Evolutionary conservation across 2,113 vertebrate genomes (phyloP), one percentile per base, ranked within the genome.

Genomic region (Poeciliopsis prolifica): DNA sequence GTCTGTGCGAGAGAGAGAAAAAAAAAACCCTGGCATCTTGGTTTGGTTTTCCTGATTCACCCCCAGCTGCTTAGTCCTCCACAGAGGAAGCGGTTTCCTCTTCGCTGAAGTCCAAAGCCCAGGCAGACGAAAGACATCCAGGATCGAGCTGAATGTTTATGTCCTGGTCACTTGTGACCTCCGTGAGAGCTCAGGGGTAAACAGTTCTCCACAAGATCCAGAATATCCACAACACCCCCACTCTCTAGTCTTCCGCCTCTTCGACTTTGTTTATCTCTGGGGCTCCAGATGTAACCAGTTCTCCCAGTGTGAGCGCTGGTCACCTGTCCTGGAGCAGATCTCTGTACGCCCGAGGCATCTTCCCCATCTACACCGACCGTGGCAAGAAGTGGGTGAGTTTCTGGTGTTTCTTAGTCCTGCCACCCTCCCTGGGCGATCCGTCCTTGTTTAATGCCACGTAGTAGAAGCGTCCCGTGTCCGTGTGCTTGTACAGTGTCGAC

Each of bases 371-470:
- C 93, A 99, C 97, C 0, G 96, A 97, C 82, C 98, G 91, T 68
- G 98, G 98, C 78, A 99, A 87, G 86, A 99, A 99, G 85, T 99
- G 97, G 74, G 98, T 99, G 89, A 99, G 96, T 83, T 99, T 99
- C 93, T 99, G 98, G 77, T 98, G 97, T 89, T 96, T 96, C 92
- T 97, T 99, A 96, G 97, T 99, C 96, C 97, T 96, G 93, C 92
- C 88, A 48, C 98, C 98, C 90, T 99, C 97, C 0, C 98, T 94
- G 80, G 98, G 97, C 51, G 98, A 98, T 78, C 98, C 97, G 3
- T 99, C 97, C 94, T 98, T 99, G 95, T 99, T 99, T 78, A 99
- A 92, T 72, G 97, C 98, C 92, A 99, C 96, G 30, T 99, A 99
- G 94, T 97, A 99, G 67, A 96, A 97, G 86, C 97, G 94, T 68